Conservation (phyloP, 2,888 invertebrate species). For the Ennomos fuscantarius region DNA sequence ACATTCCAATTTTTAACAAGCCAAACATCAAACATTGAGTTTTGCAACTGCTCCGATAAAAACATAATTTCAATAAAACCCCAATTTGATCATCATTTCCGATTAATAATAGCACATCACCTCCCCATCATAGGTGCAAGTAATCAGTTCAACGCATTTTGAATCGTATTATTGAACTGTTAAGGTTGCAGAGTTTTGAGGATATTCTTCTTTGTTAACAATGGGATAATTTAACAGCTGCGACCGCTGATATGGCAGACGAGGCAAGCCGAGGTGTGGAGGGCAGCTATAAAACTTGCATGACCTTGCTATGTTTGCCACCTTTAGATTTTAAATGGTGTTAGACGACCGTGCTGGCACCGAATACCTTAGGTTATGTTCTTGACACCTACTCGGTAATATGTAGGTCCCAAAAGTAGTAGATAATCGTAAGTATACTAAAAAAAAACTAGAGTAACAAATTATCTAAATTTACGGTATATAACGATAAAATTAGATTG, state of each 20-base stretch:
- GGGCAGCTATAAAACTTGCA: slow-evolving; percentile 20
- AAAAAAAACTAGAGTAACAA: too few species aligned
- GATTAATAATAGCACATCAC: slow-evolving; percentile 41
- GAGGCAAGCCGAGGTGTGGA: slow-evolving; percentile 28
- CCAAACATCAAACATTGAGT: background rate
- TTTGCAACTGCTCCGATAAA: slow-evolving; percentile 23
- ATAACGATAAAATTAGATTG: too few species aligned
- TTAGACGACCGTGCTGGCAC: too few species aligned
- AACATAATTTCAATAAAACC: slow-evolving; percentile 50
- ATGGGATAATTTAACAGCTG: slow-evolving; percentile 55
- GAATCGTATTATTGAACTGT: background rate
- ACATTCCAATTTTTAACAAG: background rate
- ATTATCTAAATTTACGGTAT: too few species aligned
- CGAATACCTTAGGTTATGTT: too few species aligned
- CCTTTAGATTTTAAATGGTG: too few species aligned
- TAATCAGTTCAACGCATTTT: background rate
- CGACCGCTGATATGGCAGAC: slow-evolving; percentile 52
- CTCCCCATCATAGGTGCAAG: slow-evolving; percentile 52
- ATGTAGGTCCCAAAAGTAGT: too few species aligned
- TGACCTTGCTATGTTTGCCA: slow-evolving; percentile 1
- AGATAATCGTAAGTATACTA: too few species aligned
- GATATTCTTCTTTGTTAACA: slow-evolving; percentile 43
- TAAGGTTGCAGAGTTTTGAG: slow-evolving; percentile 48
- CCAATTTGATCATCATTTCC: slow-evolving; percentile 58
- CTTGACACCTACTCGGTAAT: too few species aligned